Percentiles rank a stretch among this genome's conserved stretches.
phyloP scores from a whole-genome alignment of 2,113 vertebrate species.

The Crotalus helleri region DNA sequence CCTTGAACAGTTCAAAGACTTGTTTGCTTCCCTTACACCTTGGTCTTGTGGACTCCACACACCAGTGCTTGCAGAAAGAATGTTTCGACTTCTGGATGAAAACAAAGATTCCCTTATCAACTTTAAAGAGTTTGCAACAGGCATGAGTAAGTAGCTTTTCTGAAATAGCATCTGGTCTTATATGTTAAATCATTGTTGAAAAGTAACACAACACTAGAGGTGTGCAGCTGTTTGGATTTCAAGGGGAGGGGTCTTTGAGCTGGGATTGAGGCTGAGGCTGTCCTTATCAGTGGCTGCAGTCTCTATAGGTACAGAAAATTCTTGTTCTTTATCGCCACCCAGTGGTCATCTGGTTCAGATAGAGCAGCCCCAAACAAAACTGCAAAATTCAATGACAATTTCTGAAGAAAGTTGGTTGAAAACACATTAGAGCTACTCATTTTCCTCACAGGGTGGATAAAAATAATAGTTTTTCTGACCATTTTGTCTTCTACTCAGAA shows the following conservation, averaged over 20 bases:
- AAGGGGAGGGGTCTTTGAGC: neutral
- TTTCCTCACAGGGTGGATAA: neutral
- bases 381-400: neutral
- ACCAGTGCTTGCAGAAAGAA: constrained; percentile 75
- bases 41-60: constrained; percentile 88
- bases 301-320: neutral
- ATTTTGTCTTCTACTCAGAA: neutral
- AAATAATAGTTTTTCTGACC: neutral
- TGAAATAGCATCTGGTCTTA: neutral
- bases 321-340: neutral
- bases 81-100: constrained; percentile 89
- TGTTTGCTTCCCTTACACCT: constrained; percentile 80
- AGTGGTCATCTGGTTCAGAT: constrained; percentile 6
- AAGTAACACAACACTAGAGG: neutral
- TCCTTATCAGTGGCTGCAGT: neutral
- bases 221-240: neutral
- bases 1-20: constrained; percentile 81
- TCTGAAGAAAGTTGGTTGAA: neutral
- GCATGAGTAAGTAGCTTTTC: constrained; percentile 80
- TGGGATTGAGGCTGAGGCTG: neutral
- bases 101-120: constrained; percentile 93
- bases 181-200: neutral
- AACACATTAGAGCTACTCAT: neutral
- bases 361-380: neutral
- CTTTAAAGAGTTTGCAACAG: constrained; percentile 96